Percentiles rank a stretch among this genome's conserved stretches.
These are phyloP conservation scores for Diachasmimorpha longicaudata DNA, from an alignment of 1,140 invertebrate genomes.

Conservation along the genomic window DNA sequence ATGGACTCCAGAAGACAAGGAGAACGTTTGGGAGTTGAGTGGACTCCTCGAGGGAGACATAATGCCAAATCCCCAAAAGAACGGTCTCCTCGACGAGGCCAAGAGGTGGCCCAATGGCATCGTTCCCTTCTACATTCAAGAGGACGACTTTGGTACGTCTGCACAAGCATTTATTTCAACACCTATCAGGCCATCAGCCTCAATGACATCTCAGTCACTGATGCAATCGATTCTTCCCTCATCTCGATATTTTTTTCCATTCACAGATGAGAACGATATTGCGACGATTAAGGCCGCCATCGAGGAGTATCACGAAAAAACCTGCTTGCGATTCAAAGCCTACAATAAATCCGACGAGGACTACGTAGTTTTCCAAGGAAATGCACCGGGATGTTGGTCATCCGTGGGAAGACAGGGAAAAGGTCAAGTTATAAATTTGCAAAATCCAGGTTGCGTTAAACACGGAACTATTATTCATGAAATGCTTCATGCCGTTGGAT, in stretches of 20 bases:
- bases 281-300: slow-evolving; percentile 59
- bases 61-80: slow-evolving; percentile 62
- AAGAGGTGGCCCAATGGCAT: slow-evolving; percentile 70
- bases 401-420: slow-evolving; percentile 64
- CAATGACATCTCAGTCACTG: not conserved
- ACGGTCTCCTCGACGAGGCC: slow-evolving; percentile 68
- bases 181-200: too few relatives aligned
- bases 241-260: not conserved
- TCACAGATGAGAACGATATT: slow-evolving; percentile 59
- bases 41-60: slow-evolving; percentile 68
- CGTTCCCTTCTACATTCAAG: slow-evolving; percentile 70
- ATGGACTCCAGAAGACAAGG: slow-evolving; percentile 47
- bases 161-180: not conserved
- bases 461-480: slow-evolving; percentile 71
- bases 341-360: slow-evolving; percentile 67
- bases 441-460: slow-evolving; percentile 64
- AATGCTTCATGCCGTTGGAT: slow-evolving; percentile 72
- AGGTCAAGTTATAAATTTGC: slow-evolving; percentile 69
- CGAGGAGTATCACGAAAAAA: slow-evolving; percentile 65
- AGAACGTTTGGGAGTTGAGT: slow-evolving; percentile 65
- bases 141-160: slow-evolving; percentile 70
- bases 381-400: slow-evolving; percentile 63
- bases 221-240: not conserved
- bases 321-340: slow-evolving; percentile 68
- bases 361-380: slow-evolving; percentile 55